These are phyloP conservation scores for Gasteruption jaculator DNA, from an alignment of 2,888 invertebrate species.

Conservation along the genomic window DNA sequence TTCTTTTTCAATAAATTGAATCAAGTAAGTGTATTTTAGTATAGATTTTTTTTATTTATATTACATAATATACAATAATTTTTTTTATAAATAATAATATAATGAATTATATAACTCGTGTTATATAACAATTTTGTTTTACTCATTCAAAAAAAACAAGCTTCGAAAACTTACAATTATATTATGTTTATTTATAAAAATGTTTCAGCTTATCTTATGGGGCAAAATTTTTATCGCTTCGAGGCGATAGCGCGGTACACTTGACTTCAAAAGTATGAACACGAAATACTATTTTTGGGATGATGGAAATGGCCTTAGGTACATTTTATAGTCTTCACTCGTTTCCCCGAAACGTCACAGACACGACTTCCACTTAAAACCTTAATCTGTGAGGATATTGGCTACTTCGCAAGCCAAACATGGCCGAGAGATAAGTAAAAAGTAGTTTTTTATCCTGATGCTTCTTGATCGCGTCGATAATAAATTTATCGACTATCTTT, in stretches of 20 bases:
- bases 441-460: slow-evolving; percentile 81
- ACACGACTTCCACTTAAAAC: no score
- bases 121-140: no score
- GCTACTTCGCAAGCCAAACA: slow-evolving; percentile 90
- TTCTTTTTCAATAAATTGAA: no score
- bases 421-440: slow-evolving; percentile 84
- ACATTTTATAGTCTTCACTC: slow-evolving; percentile 48
- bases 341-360: no score
- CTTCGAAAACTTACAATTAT: no score
- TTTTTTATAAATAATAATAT: no score
- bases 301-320: slow-evolving; percentile 94
- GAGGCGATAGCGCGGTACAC: slow-evolving; percentile 86
- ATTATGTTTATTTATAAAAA: slow-evolving; percentile 9
- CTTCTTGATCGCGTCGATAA: slow-evolving; percentile 80
- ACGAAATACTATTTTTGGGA: slow-evolving; percentile 99
- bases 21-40: no score
- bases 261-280: slow-evolving; percentile 90
- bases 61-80: no score
- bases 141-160: no score
- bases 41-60: no score
- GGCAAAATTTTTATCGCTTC: slow-evolving; percentile 93
- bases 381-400: slow-evolving; percentile 95
- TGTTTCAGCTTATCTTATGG: slow-evolving; percentile 84
- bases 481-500: slow-evolving; percentile 73
- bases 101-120: no score